Conservation (phyloP, 2,113 vertebrate species). For the Scatophagus argus region DNA sequence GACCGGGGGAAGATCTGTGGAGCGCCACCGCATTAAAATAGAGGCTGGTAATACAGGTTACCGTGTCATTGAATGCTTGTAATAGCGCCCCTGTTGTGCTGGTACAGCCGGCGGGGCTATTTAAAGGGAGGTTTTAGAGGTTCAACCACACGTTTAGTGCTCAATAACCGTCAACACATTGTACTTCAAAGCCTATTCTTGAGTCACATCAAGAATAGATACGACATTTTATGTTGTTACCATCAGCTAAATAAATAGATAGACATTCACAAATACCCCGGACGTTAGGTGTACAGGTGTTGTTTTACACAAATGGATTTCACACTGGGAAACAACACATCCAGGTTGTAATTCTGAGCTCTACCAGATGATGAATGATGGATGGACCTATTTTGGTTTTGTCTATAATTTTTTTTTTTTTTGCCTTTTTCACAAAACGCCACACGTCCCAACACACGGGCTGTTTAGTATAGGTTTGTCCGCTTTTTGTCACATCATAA, state of each 20-base stretch:
- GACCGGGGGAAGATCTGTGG: constrained; percentile 36
- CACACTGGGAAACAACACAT: too few species aligned
- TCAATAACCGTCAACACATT: constrained; percentile 36
- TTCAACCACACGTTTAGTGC: constrained; percentile 30
- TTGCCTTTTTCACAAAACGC: neutral
- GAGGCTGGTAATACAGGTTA: constrained; percentile 69
- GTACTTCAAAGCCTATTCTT: constrained; percentile 36
- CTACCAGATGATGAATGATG: too few species aligned
- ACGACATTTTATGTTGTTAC: neutral
- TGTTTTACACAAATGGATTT: neutral
- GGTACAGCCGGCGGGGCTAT: constrained; percentile 50
- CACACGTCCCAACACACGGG: too few species aligned
- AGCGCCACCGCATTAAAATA: constrained; percentile 59
- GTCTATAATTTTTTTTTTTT: too few species aligned
- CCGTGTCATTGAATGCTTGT: constrained; percentile 59
- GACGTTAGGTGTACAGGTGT: too few species aligned
- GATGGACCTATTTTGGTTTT: too few species aligned
- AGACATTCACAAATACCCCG: too few species aligned
- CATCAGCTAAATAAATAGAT: too few species aligned
- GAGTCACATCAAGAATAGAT: neutral
- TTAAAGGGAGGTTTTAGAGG: constrained; percentile 54
- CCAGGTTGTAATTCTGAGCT: too few species aligned
- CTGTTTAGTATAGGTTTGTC: neutral
- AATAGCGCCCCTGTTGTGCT: constrained; percentile 55
- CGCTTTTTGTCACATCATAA: neutral